These are phyloP conservation scores for Pocillopora grandis DNA, from an alignment of 92 coral and sea anemone genomes.

Conservation along the genomic window DNA sequence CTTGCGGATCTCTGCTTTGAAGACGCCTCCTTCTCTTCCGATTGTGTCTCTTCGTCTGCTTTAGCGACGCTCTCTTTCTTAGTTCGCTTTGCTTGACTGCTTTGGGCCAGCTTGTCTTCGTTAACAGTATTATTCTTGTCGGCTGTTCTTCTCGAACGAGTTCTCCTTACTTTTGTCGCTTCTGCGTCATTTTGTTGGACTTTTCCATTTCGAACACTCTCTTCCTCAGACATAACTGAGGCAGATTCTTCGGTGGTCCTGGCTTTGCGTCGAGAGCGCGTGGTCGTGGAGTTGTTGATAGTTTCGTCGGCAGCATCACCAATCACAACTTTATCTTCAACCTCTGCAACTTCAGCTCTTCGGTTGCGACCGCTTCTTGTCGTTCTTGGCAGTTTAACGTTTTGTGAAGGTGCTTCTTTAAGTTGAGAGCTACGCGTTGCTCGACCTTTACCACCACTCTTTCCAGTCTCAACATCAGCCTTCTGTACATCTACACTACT, in stretches of 20 bases:
- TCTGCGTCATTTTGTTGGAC: background rate
- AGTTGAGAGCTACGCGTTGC: conserved; percentile 10
- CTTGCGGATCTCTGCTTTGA: background rate
- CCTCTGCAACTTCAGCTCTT: background rate
- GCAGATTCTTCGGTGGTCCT: background rate
- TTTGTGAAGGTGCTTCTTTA: background rate
- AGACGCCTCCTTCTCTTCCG: background rate
- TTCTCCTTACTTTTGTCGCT: background rate
- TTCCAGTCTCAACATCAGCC: background rate
- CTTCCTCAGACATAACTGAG: background rate
- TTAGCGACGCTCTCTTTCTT: background rate
- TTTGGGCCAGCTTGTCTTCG: background rate
- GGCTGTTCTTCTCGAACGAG: background rate
- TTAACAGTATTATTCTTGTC: background rate
- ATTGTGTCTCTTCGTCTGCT: background rate
- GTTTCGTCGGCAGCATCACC: background rate
- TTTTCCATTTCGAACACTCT: background rate
- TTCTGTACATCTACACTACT: background rate
- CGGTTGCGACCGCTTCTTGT: background rate
- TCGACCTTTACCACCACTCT: background rate
- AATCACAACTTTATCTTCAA: background rate
- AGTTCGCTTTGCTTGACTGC: background rate
- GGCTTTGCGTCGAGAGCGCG: conserved; percentile 12
- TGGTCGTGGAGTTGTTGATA: background rate
- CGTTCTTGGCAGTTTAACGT: background rate